phyloP scores from a whole-genome alignment of 2,888 invertebrate species.

The Caenorhabditis wallacei region DNA sequence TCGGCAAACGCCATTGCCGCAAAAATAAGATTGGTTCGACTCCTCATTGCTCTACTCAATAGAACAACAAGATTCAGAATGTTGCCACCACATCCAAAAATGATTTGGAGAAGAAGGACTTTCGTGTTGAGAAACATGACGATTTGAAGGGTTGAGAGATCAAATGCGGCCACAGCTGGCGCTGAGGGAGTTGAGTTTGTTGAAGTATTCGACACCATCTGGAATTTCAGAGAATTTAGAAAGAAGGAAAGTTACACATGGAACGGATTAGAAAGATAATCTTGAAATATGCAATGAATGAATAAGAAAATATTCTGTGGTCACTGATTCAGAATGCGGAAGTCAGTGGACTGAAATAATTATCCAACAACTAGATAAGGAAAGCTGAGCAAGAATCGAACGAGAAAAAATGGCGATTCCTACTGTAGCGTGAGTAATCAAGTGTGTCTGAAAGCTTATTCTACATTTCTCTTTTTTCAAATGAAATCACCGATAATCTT shows the following conservation, averaged over 20 bases:
- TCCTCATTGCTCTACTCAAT: slow-evolving; percentile 73
- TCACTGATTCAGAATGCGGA: too few species aligned
- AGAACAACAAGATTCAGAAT: slow-evolving; percentile 75
- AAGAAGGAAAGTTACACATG: too few species aligned
- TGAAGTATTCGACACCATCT: slow-evolving; percentile 21
- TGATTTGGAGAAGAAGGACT: slow-evolving; percentile 67
- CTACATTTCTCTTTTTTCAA: too few species aligned
- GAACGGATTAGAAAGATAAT: neutral
- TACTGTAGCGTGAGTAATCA: too few species aligned
- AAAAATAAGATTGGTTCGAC: slow-evolving; percentile 76
- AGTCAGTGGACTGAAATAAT: too few species aligned
- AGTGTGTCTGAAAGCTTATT: too few species aligned
- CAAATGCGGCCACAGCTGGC: slow-evolving; percentile 2
- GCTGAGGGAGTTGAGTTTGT: slow-evolving; percentile 14
- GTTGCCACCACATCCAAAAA: slow-evolving; percentile 76
- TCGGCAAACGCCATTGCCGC: slow-evolving; percentile 78
- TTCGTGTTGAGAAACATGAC: slow-evolving; percentile 67
- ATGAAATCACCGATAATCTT: too few species aligned
- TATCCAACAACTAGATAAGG: too few species aligned
- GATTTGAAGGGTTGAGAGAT: slow-evolving; percentile 35
- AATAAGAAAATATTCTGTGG: too few species aligned
- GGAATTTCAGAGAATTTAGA: too few species aligned
- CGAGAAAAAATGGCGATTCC: too few species aligned
- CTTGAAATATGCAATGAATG: neutral
- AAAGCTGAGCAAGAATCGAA: too few species aligned